Evolutionary conservation across 1,140 invertebrate species (phyloP), one percentile per base, ranked within the genome.

Genomic region (Brachionus rubens): DNA sequence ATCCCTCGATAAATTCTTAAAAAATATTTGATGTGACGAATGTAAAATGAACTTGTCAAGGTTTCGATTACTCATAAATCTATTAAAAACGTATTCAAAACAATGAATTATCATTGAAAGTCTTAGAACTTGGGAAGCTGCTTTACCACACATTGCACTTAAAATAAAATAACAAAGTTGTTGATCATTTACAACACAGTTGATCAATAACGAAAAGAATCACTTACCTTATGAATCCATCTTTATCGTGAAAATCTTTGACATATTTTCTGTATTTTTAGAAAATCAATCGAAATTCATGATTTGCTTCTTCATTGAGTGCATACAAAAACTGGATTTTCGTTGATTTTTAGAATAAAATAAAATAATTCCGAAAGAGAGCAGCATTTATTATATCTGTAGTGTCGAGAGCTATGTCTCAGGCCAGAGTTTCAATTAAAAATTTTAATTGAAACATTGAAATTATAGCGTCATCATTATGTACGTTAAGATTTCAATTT

Each of bases 21-120:
- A 7, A 52, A 52, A 52, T 24, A 26, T 16, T 14, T 52, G 3
- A 52, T 52, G 50, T 54, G 50, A 6, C 26, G 30, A 54, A 54
- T 54, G 26, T 54, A 50, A 14, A 28, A n/a, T 28, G 12, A 54
- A 54, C 30, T 54, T 54, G 30, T 54, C 50, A 10, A 54, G 30
- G 26, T 21, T 16, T 54, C 4, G 5, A 54, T 54, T 54, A 28
- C 30, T 54, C 50, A 54, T 54, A 28, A 54, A 28, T 54, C 26
- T 28, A 54, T 54, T 54, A 26, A 54, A 54, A 54, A 54, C 26
- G 30, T 28, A 12, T 54, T 54, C 50, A 54, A 54, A 54, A 54
- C 26, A 54, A 54, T 54, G 50, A 54, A 54, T 28, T 30, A 54
- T 26, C 50, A 54, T 54, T 54, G 50, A 54, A 54, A 54, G 50